Percentiles rank a stretch among this genome's conserved stretches.
Evolutionary conservation across 2,888 invertebrate species (phyloP).

Genomic region (Myathropa florea): DNA sequence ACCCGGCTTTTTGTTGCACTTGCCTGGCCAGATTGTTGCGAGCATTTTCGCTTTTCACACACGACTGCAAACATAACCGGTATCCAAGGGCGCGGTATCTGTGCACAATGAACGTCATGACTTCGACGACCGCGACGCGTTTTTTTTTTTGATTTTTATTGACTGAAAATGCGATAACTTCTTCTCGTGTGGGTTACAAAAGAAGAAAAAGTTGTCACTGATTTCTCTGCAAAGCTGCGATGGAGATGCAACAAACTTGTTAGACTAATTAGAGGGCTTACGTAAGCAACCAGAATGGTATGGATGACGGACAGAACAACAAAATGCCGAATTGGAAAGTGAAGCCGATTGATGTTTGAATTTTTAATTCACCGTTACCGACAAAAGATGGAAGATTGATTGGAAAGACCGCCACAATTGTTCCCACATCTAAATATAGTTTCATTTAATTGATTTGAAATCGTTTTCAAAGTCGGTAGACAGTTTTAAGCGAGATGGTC

Average conservation of each 20-base stretch:
- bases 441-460: background rate
- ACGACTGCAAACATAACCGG: background rate
- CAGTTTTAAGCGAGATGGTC: background rate
- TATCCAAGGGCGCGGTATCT: background rate
- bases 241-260: background rate
- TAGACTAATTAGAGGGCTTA: background rate
- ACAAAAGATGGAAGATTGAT: background rate
- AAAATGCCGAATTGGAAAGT: background rate
- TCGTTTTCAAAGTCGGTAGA: background rate
- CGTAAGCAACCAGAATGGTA: background rate
- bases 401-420: background rate
- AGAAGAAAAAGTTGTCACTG: background rate
- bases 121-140: background rate
- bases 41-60: background rate
- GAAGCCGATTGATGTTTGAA: background rate
- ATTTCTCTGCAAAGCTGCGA: background rate
- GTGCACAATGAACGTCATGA: background rate
- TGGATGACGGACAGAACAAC: background rate
- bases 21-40: background rate
- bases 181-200: background rate
- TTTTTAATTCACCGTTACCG: background rate
- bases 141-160: background rate
- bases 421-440: background rate
- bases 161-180: background rate
- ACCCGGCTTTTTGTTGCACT: background rate